Conservation (phyloP, 92 coral and sea anemone genomes). For the Actinernus sp. region DNA sequence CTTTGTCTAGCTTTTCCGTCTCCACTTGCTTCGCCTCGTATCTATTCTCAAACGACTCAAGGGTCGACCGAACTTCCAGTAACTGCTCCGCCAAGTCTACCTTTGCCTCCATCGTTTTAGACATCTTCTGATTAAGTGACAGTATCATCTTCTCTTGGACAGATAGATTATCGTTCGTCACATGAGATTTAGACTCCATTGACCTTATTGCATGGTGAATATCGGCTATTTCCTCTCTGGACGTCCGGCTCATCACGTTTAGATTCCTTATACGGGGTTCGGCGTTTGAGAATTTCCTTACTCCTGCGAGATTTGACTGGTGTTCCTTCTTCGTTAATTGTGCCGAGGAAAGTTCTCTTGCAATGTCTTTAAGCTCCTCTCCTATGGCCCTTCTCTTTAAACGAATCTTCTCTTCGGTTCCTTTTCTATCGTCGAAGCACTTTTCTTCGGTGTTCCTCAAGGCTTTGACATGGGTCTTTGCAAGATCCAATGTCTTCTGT, state of each 20-base stretch:
- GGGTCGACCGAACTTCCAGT: conserved; percentile 49
- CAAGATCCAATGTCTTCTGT: conserved; percentile 53
- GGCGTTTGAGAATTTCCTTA: conserved; percentile 33
- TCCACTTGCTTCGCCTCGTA: conserved; percentile 42
- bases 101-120: conserved; percentile 64
- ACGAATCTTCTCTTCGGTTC: conserved; percentile 42
- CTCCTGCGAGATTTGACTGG: conserved; percentile 23
- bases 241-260: conserved; percentile 32
- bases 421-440: conserved; percentile 15
- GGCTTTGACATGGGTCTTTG: conserved; percentile 52
- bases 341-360: conserved; percentile 44
- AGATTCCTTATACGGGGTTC: conserved; percentile 38
- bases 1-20: conserved; percentile 47
- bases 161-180: conserved; percentile 10
- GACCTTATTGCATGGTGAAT: conserved; percentile 43
- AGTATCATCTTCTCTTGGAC: conserved; percentile 66
- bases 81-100: conserved; percentile 61
- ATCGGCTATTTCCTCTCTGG: conserved; percentile 58
- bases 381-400: conserved; percentile 23
- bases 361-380: conserved; percentile 45
- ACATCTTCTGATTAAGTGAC: conserved; percentile 73
- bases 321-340: conserved; percentile 54
- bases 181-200: conserved; percentile 58
- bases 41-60: conserved; percentile 45
- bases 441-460: conserved; percentile 42